Evolutionary conservation across 2,888 invertebrate species (phyloP).

Genomic region (Polymixis lichenea): DNA sequence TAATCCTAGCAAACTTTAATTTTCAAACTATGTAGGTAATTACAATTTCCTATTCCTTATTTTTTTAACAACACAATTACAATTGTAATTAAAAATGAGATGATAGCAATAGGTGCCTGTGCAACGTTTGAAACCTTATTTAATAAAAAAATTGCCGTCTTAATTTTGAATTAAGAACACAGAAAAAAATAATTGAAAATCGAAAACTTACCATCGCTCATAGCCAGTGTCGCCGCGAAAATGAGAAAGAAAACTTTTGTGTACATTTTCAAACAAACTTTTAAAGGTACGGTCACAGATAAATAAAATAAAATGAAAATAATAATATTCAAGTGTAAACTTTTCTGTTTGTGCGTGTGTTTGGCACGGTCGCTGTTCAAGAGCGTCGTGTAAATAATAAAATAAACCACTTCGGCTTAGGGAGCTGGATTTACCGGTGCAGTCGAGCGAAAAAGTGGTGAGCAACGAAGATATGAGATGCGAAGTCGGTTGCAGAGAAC

Average conservation of each 20-base stretch:
- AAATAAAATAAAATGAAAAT: constrained; percentile 19
- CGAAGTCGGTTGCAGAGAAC: constrained; percentile 20
- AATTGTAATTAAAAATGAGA: too few relatives aligned
- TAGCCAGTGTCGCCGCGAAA: constrained; percentile 72
- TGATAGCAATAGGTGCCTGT: neutral
- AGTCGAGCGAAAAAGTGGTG: constrained; percentile 70
- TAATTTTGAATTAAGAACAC: neutral
- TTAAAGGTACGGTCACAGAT: constrained; percentile 31
- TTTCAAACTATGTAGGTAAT: too few relatives aligned
- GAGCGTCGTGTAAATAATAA: constrained; percentile 76
- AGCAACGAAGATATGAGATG: constrained; percentile 12
- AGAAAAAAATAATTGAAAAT: neutral
- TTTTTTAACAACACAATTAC: neutral
- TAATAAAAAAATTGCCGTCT: neutral
- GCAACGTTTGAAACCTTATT: too few relatives aligned
- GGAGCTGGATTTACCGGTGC: constrained; percentile 83
- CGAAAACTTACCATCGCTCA: constrained; percentile 75
- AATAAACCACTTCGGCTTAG: constrained; percentile 75
- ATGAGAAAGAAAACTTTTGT: constrained; percentile 73
- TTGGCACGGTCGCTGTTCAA: constrained; percentile 61
- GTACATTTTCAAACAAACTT: constrained; percentile 71
- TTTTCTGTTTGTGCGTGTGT: constrained; percentile 57
- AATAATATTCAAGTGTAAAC: constrained; percentile 21
- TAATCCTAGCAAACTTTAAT: neutral
- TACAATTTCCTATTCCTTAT: neutral